These are phyloP conservation scores for Pinna nobilis DNA, from an alignment of 1,140 invertebrate species.

Conservation along the genomic window DNA sequence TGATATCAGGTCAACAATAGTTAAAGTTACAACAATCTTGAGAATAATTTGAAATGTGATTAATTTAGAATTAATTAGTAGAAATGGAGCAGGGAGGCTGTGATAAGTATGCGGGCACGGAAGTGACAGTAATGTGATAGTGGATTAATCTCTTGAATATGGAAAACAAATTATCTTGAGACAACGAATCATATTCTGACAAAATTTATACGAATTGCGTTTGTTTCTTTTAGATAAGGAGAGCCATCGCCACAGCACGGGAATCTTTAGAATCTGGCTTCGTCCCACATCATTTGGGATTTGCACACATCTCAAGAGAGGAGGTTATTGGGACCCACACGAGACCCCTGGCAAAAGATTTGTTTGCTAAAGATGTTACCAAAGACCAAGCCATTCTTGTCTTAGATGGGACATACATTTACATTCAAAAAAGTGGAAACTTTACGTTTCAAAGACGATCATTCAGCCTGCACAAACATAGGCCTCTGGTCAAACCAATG, in stretches of 20 bases:
- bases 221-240: neutral
- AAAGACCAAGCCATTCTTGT: conserved; percentile 12
- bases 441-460: conserved; percentile 23
- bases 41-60: neutral
- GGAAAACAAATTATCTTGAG: neutral
- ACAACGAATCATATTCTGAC: no score
- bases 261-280: neutral
- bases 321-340: conserved; percentile 21
- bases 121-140: no score
- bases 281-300: conserved; percentile 9
- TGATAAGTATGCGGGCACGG: no score
- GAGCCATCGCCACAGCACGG: conserved; percentile 8
- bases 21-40: neutral
- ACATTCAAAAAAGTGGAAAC: conserved; percentile 30
- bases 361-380: conserved; percentile 11
- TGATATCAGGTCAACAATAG: neutral
- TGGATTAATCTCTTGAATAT: neutral
- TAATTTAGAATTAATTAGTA: no score
- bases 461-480: conserved; percentile 1
- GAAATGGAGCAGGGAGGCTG: no score
- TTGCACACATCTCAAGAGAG: conserved; percentile 1
- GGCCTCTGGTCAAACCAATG: conserved; percentile 13
- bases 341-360: conserved; percentile 14
- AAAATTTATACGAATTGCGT: no score
- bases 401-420: conserved; percentile 30